Percentiles rank a stretch among this genome's conserved stretches.
phyloP scores from a whole-genome alignment of 2,888 invertebrate species.

The Tenodera sinensis region DNA sequence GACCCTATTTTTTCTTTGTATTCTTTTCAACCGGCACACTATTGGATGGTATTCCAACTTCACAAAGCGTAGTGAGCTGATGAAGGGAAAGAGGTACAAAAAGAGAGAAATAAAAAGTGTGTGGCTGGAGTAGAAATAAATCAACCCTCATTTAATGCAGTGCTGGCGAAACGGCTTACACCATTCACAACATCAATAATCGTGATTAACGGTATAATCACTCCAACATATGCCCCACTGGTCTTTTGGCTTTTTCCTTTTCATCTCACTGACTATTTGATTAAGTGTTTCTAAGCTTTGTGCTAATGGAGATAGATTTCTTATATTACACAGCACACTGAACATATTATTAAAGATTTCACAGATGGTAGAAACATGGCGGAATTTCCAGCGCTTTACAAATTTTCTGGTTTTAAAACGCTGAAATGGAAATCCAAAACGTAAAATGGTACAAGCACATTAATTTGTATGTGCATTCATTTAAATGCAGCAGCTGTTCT shows the following conservation, averaged over 20 bases:
- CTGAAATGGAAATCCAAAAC: too few species aligned
- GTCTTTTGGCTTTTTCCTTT: neutral
- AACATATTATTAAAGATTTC: neutral
- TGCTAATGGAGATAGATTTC: neutral
- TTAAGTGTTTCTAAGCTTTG: neutral
- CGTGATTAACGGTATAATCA: neutral
- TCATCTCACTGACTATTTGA: neutral
- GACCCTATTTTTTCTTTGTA: neutral
- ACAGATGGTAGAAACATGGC: neutral
- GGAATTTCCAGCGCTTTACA: too few species aligned
- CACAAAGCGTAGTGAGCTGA: neutral
- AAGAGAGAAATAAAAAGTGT: neutral
- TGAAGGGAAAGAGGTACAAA: neutral
- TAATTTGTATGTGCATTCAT: too few species aligned
- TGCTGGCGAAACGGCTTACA: neutral
- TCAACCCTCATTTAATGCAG: constrained; percentile 2
- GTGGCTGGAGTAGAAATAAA: neutral
- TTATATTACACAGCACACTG: neutral
- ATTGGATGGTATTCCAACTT: neutral
- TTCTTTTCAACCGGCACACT: neutral
- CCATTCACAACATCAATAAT: neutral
- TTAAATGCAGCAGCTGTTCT: too few species aligned
- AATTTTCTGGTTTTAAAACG: neutral
- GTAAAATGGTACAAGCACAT: too few species aligned
- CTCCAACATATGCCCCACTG: neutral